Evolutionary conservation across 2,113 vertebrate genomes (phyloP).

Genomic region (Apeltes quadracus): DNA sequence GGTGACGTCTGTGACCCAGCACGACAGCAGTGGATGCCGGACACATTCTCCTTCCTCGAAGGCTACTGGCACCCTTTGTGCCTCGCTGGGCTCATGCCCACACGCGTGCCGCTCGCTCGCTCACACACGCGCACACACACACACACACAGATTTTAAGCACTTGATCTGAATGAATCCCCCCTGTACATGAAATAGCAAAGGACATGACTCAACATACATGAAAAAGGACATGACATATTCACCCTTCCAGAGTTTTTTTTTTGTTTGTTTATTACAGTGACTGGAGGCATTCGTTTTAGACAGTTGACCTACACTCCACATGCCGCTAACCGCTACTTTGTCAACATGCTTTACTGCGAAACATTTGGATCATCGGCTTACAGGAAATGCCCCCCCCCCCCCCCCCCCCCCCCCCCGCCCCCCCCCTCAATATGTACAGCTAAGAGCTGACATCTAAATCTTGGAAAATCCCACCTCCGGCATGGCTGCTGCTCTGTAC

Average conservation of each 20-base stretch:
- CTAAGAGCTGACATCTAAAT: slow-evolving; percentile 16
- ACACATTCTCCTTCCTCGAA: slow-evolving; percentile 65
- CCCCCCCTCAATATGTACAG: neutral
- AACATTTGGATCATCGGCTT: slow-evolving; percentile 19
- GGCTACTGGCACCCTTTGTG: slow-evolving; percentile 54
- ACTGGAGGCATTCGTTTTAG: neutral
- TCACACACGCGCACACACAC: neutral
- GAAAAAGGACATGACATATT: neutral
- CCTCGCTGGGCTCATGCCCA: slow-evolving; percentile 46
- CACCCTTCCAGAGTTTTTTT: neutral
- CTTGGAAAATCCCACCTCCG: slow-evolving; percentile 4
- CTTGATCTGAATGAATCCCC: slow-evolving; percentile 13
- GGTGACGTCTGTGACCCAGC: slow-evolving; percentile 72
- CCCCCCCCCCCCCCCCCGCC: neutral
- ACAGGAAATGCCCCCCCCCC: slow-evolving; percentile 3
- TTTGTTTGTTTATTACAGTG: neutral
- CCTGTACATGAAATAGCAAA: slow-evolving; percentile 11
- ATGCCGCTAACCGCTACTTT: slow-evolving; percentile 32
- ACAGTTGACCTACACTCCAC: slow-evolving; percentile 24
- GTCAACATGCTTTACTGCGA: slow-evolving; percentile 11
- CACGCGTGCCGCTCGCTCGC: slow-evolving; percentile 1
- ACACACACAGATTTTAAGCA: slow-evolving; percentile 9
- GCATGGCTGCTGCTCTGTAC: neutral
- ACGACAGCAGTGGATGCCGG: slow-evolving; percentile 53
- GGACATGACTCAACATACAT: slow-evolving; percentile 8